Evolutionary conservation across 2,888 invertebrate genomes (phyloP).

Genomic region (Cheilosia vulpina): DNA sequence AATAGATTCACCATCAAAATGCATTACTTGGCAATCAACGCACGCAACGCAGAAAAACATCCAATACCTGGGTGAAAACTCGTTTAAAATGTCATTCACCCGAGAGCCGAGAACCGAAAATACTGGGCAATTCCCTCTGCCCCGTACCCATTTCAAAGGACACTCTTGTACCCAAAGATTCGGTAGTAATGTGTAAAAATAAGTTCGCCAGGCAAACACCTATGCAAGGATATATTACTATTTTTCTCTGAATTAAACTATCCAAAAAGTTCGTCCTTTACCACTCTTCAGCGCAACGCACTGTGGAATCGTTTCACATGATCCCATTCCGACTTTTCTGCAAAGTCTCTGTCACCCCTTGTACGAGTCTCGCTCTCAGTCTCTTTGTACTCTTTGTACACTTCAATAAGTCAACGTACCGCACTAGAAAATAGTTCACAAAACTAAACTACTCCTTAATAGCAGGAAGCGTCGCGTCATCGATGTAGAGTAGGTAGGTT

Average conservation of each 20-base stretch:
- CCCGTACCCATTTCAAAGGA: too few relatives aligned
- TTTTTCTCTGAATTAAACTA: not conserved
- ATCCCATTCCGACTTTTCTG: not conserved
- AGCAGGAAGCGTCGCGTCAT: not conserved
- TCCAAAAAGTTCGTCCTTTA: conserved; percentile 1
- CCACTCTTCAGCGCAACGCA: not conserved
- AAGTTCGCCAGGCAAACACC: too few relatives aligned
- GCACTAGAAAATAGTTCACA: not conserved
- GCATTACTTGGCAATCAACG: too few relatives aligned
- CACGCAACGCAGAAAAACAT: too few relatives aligned
- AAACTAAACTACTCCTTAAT: not conserved
- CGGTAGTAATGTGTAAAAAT: too few relatives aligned
- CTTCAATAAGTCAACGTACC: not conserved
- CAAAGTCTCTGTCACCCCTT: not conserved
- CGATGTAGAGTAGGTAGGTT: too few relatives aligned
- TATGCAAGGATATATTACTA: not conserved
- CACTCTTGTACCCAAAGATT: too few relatives aligned
- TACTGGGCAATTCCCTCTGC: too few relatives aligned
- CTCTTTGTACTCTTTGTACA: not conserved
- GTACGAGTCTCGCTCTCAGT: not conserved
- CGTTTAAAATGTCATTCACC: too few relatives aligned
- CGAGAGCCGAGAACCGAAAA: too few relatives aligned
- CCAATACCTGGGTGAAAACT: too few relatives aligned
- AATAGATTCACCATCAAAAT: too few relatives aligned
- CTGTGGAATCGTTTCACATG: not conserved